phyloP scores from a whole-genome alignment of 2,888 invertebrate genomes.

The Nymphalis polychloros region DNA sequence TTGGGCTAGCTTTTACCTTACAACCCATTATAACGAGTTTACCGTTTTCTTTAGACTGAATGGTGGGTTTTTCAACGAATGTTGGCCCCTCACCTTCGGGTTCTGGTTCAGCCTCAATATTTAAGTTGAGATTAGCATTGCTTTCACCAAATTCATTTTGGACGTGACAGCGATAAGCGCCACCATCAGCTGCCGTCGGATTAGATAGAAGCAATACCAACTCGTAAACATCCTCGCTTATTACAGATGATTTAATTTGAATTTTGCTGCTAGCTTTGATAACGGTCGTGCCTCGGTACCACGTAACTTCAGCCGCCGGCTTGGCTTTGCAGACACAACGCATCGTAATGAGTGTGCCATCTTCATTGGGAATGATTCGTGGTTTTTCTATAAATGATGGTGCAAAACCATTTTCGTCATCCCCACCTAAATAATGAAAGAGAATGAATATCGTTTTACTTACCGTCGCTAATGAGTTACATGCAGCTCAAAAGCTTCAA shows the following conservation, averaged over 20 bases:
- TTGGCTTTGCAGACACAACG: slow-evolving; percentile 97
- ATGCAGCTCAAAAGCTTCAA: slow-evolving; percentile 73
- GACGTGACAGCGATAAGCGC: slow-evolving; percentile 91
- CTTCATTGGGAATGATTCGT: slow-evolving; percentile 98
- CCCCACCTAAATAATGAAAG: slow-evolving; percentile 86
- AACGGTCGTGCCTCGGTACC: slow-evolving; percentile 95
- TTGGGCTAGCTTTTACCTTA: slow-evolving; percentile 77
- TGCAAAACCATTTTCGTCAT: slow-evolving; percentile 95
- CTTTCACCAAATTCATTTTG: slow-evolving; percentile 98
- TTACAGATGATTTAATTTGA: slow-evolving; percentile 87
- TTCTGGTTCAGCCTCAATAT: slow-evolving; percentile 98
- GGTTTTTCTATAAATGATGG: slow-evolving; percentile 99
- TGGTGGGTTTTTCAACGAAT: slow-evolving; percentile 94
- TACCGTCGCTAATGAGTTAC: slow-evolving; percentile 37
- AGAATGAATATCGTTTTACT: slow-evolving; percentile 21
- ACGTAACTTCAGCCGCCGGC: slow-evolving; percentile 96
- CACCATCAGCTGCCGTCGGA: slow-evolving; percentile 80
- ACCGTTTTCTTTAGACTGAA: slow-evolving; percentile 86
- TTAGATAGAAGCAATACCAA: slow-evolving; percentile 85
- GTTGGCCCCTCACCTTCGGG: slow-evolving; percentile 96
- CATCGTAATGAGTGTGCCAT: slow-evolving; percentile 97
- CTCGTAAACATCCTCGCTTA: slow-evolving; percentile 93
- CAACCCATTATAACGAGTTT: slow-evolving; percentile 79
- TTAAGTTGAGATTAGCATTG: slow-evolving; percentile 97
- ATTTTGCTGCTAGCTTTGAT: slow-evolving; percentile 93